Conservation (phyloP, 2,113 vertebrate genomes). For the Tychaedon coryphoeus region DNA sequence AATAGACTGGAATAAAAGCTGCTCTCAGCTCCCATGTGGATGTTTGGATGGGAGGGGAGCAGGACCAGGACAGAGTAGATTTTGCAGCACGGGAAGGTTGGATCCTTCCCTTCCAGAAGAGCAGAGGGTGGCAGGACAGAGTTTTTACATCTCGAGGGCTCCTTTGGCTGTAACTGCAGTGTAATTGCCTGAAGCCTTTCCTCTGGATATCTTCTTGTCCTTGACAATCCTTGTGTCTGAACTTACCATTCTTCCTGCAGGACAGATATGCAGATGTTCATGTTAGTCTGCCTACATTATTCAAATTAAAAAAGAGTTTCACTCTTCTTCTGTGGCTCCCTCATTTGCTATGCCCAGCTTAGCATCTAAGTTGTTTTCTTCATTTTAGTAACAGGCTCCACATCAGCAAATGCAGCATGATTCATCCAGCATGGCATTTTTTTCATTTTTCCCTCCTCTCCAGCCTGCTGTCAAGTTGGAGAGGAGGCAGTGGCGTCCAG, state of each 20-base stretch:
- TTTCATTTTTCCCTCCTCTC: neutral
- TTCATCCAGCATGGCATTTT: neutral
- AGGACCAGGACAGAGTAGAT: neutral
- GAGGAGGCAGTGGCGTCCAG: neutral
- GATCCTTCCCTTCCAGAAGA: neutral
- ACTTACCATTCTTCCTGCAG: neutral
- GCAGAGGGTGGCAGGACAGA: neutral
- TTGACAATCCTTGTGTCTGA: neutral
- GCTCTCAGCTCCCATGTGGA: rapidly evolving
- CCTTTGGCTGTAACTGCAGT: neutral
- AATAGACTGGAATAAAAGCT: neutral
- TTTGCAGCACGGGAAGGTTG: neutral
- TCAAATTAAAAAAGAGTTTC: neutral
- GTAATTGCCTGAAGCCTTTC: neutral
- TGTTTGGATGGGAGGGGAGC: neutral
- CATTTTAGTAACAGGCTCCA: neutral
- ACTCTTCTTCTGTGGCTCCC: neutral
- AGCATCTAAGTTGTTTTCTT: neutral
- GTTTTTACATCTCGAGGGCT: neutral
- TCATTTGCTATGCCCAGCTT: neutral
- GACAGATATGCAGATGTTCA: neutral
- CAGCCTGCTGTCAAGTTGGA: neutral
- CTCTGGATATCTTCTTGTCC: neutral
- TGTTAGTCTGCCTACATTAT: neutral
- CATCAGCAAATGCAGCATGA: neutral